Base-by-base conservation (phyloP, 2,797 vertebrate genomes). In the Periophthalmus magnuspinnatus region DNA sequence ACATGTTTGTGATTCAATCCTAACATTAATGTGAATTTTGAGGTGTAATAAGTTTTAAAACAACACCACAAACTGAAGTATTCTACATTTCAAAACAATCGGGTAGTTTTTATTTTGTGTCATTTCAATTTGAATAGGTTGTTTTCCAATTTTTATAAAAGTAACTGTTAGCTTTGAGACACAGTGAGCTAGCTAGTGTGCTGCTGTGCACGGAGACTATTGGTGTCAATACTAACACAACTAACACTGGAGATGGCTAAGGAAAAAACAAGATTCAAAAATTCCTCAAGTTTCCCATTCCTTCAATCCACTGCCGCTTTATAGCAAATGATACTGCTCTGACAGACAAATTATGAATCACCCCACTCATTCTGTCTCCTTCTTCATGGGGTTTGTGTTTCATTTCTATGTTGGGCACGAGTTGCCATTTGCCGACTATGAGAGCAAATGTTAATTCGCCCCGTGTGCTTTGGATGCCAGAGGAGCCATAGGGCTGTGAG, bases 401-500 rank as follows among this genome's bases (percentile, higher is more conserved):
- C 84, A 92, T 92, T 92, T 89, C 86, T 78, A 91, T 91, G 87
- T 89, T 86, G 84, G 84, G 89, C 91, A 92, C 85, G 82, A 84
- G 85, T 84, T 93, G 92, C 92, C 92, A 93, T 93, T 94, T 94
- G 86, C 90, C 86, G 87, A 92, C 88, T 83, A 76, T 78, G 77
- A 88, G 87, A 90, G 91, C 86, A 94, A 93, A 93, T 93, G 91
- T 91, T 93, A 92, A 93, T 92, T 89, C 83, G 84, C 89, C 90
- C 86, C 82, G 17, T 85, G 86, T 65, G 82, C 84, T 90, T 87
- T 77, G 73, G 69, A 81, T 71, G 77, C 77, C 83, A 71, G 81
- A 85, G 82, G 79, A 88, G 80, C 86, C 84, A 85, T 63, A 70
- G 85, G 81, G 79, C 76, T 58, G 73, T 59, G 71, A 83, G 89